Evolutionary conservation across 2,888 invertebrate genomes (phyloP), one percentile per base, ranked within the genome.

Genomic region (Drosophila koepferae): DNA sequence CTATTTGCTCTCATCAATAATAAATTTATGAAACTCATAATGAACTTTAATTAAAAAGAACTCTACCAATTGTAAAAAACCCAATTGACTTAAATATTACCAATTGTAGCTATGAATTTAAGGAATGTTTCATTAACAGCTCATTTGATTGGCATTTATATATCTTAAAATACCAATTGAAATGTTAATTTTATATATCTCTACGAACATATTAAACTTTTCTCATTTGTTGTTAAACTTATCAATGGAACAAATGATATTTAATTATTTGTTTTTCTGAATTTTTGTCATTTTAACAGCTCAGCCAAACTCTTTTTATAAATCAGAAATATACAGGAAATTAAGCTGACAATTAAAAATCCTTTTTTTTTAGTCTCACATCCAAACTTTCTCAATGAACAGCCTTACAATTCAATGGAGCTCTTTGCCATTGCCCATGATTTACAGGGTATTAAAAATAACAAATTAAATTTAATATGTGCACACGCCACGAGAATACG

Each of bases 401-500:
- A 16, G 3, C 6, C 20, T 2, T 3, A 54, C 28, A 28, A 2
- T 8, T 28, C 28, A 41, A n/a, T 20, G 1, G 4, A 55, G 16
- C n/a, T 18, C 18, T 4, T 2, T 16, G 2, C 18, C 3, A 3
- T 7, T 18, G n/a, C 2, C 1, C 1, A 1, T 3, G n/a, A 12
- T 41, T 41, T 28, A 8, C 56, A 41, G 31, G 63, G 59, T 65
- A 66, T 72, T 61, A 41, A 72, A 72, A 66, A 61, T 49, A 67
- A 54, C 64, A 63, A 63, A 72, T 64, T 63, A 55, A 59, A 58
- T 72, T 46, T 72, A 23, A 67, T 56, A 44, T 59, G 31, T 59
- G 49, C 46, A 49, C 46, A 49, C 49, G 49, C 49, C n/a, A 49
- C 49, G 49, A 31, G n/a, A 49, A 18, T 49, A 48, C 40, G 34